Percentiles rank a stretch among this genome's conserved stretches.
Conservation (phyloP, 1,140 invertebrate species). For the Sesamia nonagrioides region DNA sequence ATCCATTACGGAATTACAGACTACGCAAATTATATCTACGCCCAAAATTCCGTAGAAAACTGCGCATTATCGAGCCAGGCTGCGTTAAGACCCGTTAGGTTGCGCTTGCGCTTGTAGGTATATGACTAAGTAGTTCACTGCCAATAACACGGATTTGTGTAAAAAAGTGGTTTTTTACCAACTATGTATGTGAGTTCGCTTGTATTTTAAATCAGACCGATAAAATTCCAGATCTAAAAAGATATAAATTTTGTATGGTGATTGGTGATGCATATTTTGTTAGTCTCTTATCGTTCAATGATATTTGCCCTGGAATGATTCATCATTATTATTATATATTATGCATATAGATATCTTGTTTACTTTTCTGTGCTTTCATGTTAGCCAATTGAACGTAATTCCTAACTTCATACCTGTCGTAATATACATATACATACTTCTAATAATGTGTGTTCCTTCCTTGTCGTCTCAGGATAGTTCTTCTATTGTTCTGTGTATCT, state of each 20-base stretch:
- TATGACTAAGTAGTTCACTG: conserved; percentile 13
- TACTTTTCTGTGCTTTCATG: background rate
- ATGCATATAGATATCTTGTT: background rate
- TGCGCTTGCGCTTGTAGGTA: too few species aligned
- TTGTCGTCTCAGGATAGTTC: too few species aligned
- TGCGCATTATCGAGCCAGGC: background rate
- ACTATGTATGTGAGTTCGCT: too few species aligned
- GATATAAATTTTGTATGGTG: too few species aligned
- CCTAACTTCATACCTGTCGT: too few species aligned
- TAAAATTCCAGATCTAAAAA: too few species aligned
- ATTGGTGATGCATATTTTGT: background rate
- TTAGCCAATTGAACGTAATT: too few species aligned
- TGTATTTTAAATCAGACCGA: background rate
- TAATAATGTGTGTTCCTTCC: too few species aligned
- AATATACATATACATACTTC: too few species aligned
- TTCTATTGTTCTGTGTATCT: too few species aligned
- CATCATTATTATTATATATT: conserved; percentile 27
- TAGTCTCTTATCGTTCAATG: background rate
- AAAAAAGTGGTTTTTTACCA: background rate
- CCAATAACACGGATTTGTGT: background rate
- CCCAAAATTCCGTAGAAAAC: background rate
- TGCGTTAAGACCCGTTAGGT: conserved; percentile 11
- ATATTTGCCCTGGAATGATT: background rate
- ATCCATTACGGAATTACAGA: too few species aligned
- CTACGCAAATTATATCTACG: background rate